Evolutionary conservation across 2,113 vertebrate genomes (phyloP), one percentile per base, ranked within the genome.

Genomic region (Neolamprologus fasciatus): DNA sequence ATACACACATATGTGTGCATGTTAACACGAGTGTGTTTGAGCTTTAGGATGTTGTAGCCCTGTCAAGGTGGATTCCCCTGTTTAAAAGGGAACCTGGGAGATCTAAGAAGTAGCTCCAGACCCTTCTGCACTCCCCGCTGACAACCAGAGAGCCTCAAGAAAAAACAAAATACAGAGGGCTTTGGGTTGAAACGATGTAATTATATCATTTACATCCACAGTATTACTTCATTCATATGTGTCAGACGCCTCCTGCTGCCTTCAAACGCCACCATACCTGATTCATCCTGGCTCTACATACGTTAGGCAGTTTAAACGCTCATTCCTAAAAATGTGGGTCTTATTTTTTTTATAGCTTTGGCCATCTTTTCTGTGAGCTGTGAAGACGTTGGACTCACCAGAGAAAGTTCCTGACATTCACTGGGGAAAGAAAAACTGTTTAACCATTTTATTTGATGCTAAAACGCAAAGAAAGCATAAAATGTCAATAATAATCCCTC

Each of bases 31-130:
- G 11, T 21, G 11, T 53, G 83, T 76, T 40, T 83, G 73, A 87
- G 88, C 47, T 7, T 78, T 33, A 55, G 81, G 87, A 89, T 82
- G 86, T 89, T 82, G 33, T 87, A 78, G 93, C 85, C 84, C 88
- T 89, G 87, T 93, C 92, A 92, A 85, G 26, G 58, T 86, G 85
- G 89, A 95, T 95, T 80, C 84, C 82, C 87, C 78, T 93, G 91
- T 94, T 94, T 94, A 92, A 95, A 95, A 94, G 14, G 40, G 63
- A 95, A 92, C 86, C 90, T 81, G 51, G 63, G 87, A 90, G 91
- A 91, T 94, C 89, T 88, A 81, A 93, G 81, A 35, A 61, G 73
- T 78, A 78, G 23, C 26, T 51, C 45, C 3, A 1, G 79, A 90
- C 28, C 80, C 42, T 83, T 71, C 26, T 71, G 17, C 68, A 12